Evolutionary conservation across 1,140 invertebrate species (phyloP).

Genomic region (Halyomorpha halys): DNA sequence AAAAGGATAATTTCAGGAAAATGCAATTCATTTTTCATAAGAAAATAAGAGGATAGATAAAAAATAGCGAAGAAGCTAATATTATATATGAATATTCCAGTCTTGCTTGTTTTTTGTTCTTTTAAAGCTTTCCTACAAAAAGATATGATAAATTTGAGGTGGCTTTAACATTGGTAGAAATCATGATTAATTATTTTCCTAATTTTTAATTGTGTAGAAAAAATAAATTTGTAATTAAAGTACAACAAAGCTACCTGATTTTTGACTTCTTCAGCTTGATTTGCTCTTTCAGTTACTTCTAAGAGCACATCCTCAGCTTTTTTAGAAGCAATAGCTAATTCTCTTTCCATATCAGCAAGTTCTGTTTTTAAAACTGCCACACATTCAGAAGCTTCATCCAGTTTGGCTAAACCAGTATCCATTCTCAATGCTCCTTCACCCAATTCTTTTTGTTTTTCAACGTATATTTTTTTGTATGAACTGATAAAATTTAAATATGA

Average conservation of each 20-base stretch:
- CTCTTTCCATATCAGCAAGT: slow-evolving; percentile 86
- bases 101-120: too few species aligned
- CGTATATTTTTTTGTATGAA: slow-evolving; percentile 89
- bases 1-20: too few species aligned
- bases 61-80: too few species aligned
- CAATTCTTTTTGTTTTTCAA: slow-evolving; percentile 75
- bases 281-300: slow-evolving; percentile 81
- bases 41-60: too few species aligned
- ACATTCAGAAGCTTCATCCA: slow-evolving; percentile 86
- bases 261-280: slow-evolving; percentile 89
- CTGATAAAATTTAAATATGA: slow-evolving; percentile 93
- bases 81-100: too few species aligned
- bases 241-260: slow-evolving; percentile 62
- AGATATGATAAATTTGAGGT: too few species aligned
- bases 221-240: too few species aligned
- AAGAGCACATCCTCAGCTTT: slow-evolving; percentile 77
- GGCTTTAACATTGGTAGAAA: too few species aligned
- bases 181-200: too few species aligned
- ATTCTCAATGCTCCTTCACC: slow-evolving; percentile 81
- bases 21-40: too few species aligned
- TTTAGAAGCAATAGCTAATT: slow-evolving; percentile 74
- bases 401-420: slow-evolving; percentile 85
- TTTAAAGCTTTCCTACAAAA: too few species aligned
- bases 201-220: too few species aligned
- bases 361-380: slow-evolving; percentile 85